phyloP scores from a whole-genome alignment of 2,888 invertebrate genomes.

The Mesorhabditis belari region DNA sequence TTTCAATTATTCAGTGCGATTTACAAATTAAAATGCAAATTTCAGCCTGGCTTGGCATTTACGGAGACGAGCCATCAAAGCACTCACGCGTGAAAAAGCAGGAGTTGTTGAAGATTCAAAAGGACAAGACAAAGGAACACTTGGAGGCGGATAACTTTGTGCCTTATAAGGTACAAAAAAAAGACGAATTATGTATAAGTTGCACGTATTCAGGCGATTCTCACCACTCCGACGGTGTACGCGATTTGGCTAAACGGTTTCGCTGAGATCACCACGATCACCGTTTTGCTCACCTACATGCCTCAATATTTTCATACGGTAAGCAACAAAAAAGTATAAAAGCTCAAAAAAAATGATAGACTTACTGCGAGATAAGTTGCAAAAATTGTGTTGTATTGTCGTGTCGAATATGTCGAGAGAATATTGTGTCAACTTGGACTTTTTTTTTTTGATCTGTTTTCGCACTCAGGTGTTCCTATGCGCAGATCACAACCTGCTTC shows the following conservation, averaged over 20 bases:
- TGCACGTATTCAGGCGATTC: not conserved
- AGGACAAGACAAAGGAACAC: slow-evolving; percentile 31
- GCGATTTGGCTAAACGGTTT: not conserved
- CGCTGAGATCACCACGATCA: not conserved
- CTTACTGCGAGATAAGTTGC: too few relatives aligned
- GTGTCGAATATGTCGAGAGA: too few relatives aligned
- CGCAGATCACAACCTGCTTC: too few relatives aligned
- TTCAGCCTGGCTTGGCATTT: slow-evolving; percentile 15
- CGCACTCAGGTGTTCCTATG: too few relatives aligned
- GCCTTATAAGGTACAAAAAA: slow-evolving; percentile 19
- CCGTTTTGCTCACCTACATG: not conserved
- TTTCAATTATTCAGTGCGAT: too few relatives aligned
- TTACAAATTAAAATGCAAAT: slow-evolving; percentile 9
- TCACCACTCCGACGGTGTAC: not conserved
- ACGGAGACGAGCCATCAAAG: slow-evolving; percentile 15
- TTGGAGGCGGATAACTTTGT: slow-evolving; percentile 24
- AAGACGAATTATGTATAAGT: not conserved
- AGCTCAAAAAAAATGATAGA: too few relatives aligned
- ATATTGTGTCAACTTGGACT: too few relatives aligned
- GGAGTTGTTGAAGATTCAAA: slow-evolving; percentile 28
- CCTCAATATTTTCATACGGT: not conserved
- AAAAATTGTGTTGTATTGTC: too few relatives aligned
- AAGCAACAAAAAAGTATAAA: not conserved
- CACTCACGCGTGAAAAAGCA: slow-evolving; percentile 13
- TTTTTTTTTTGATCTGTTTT: too few relatives aligned